These are phyloP conservation scores for Sebastes melanostomus DNA, from an alignment of 2,797 vertebrate species.

Conservation along the genomic window DNA sequence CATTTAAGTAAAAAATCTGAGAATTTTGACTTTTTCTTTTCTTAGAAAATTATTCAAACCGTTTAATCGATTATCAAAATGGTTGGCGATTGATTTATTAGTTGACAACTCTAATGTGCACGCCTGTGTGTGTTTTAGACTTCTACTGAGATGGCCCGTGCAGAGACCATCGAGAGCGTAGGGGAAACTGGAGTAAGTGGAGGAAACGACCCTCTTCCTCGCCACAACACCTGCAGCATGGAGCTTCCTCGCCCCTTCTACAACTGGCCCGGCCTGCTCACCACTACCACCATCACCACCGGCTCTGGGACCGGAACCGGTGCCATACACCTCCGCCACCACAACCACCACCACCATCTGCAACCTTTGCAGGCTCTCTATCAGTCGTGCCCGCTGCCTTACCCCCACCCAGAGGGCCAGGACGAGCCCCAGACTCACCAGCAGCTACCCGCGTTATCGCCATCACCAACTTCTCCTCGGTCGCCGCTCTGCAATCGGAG, in stretches of 20 bases:
- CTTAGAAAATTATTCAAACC: no score
- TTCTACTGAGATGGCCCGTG: conserved; percentile 77
- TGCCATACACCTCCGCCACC: conserved; percentile 4
- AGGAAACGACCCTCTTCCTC: conserved; percentile 39
- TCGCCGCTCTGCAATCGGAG: background rate
- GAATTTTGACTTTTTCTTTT: no score
- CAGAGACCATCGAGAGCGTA: conserved; percentile 74
- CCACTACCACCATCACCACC: background rate
- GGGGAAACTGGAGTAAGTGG: conserved; percentile 48
- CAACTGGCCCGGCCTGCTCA: conserved; percentile 33
- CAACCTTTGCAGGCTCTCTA: conserved; percentile 32
- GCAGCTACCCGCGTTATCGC: background rate
- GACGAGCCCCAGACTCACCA: conserved; percentile 33
- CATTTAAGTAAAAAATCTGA: no score
- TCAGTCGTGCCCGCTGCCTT: conserved; percentile 13
- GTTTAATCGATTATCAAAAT: no score
- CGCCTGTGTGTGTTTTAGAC: conserved; percentile 31
- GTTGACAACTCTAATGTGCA: no score
- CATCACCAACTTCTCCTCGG: background rate
- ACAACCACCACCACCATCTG: conserved; percentile 3
- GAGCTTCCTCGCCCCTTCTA: conserved; percentile 50
- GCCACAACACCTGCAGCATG: conserved; percentile 54
- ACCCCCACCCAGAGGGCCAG: background rate
- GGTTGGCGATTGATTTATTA: no score
- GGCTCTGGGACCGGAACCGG: background rate